Evolutionary conservation across 2,797 vertebrate genomes (phyloP), one percentile per base, ranked within the genome.

Genomic region (Rhynchotus rufescens): DNA sequence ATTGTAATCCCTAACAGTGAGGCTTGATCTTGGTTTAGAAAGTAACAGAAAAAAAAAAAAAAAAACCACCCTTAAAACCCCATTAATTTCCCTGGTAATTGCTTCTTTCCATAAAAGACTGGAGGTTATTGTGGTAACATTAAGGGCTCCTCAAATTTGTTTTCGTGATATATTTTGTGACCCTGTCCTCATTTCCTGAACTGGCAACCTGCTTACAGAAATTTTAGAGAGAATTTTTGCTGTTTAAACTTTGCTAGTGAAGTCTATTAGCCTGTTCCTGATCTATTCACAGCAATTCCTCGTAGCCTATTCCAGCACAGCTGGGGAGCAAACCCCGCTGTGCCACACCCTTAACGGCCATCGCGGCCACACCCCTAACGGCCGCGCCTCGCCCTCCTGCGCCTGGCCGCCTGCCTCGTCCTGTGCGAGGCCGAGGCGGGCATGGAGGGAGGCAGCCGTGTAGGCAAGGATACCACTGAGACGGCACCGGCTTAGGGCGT

Each of bases 341-440:
- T 36, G 36, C 36, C 36, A 36, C 36, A 36, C 36, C 36, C 9
- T 10, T 36, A 36, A 36, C 36, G 36, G 36, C 9, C 36, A 36
- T 9, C 36, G 36, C 36, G 36, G 36, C 36, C 36, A 36, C 36
- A 36, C 36, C 45, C 45, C 45, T 47, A 20, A 47, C 45, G 21
- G 11, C 20, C 47, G 22, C 47, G 6, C 10, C 22, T 10, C 7
- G 22, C 47, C 0, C 60, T 4, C 0, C 0, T 71, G 82, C 54
- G 15, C 56, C 92, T 73, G 82, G 54, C 85, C 78, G 82, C 5
- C 71, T 80, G 74, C 77, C 73, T 32, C 0, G 40, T 57, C 67
- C 56, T 45, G 20, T 19, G 74, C 83, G 38, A 38, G 34, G 45
- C 54, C 2, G 69, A 75, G 42, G 3, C 71, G 59, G 30, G 28